Conservation (phyloP, 2,888 invertebrate species). For the Lepeophtheirus nordmannii region DNA sequence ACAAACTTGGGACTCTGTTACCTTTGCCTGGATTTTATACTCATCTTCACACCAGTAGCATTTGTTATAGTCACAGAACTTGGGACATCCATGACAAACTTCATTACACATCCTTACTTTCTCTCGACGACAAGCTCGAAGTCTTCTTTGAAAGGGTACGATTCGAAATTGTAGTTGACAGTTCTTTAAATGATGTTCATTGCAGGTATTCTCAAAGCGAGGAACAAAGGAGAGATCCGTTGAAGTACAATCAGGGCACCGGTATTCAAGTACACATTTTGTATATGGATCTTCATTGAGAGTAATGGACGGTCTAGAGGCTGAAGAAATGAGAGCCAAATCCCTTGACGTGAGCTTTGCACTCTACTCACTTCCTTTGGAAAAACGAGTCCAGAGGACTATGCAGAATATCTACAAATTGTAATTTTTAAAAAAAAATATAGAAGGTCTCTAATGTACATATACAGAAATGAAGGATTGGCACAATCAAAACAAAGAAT, state of each 20-base stretch:
- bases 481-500: too few species aligned
- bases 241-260: not conserved
- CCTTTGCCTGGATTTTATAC: not conserved
- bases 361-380: not conserved
- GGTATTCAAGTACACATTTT: not conserved
- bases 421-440: too few species aligned
- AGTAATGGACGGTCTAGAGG: not conserved
- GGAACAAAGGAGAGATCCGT: constrained; percentile 3
- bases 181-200: not conserved
- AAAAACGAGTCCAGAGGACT: too few species aligned
- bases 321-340: not conserved
- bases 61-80: not conserved
- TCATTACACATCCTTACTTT: not conserved
- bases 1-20: not conserved
- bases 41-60: constrained; percentile 12
- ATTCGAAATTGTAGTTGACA: not conserved
- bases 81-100: not conserved
- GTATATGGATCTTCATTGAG: not conserved
- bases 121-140: not conserved
- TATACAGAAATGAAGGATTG: too few species aligned
- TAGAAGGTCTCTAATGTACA: too few species aligned
- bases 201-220: not conserved
- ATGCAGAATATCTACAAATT: too few species aligned
- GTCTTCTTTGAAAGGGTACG: constrained; percentile 3
- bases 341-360: not conserved